Base-by-base conservation (phyloP, 2,113 vertebrate genomes). In the Opisthocomus hoazin region DNA sequence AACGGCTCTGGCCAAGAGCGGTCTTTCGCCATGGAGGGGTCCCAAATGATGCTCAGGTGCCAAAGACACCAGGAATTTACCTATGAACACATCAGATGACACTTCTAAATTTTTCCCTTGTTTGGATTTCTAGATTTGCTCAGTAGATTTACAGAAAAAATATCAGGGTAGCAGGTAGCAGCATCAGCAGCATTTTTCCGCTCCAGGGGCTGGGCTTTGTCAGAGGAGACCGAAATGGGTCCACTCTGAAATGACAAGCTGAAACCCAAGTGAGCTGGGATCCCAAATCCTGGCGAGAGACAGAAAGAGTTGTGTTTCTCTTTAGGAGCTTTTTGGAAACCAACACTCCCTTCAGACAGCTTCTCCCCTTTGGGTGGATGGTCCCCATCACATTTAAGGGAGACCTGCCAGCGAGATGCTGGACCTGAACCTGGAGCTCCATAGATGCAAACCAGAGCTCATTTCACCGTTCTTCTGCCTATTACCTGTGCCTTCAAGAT, bases 251-350 rank as follows among this genome's bases (percentile, higher is more conserved):
- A 73, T 15, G 10, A 70, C 5, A 46, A 69, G 23, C 20, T 23
- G 26, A 85, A 88, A 65, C 9, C 3, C 21, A 61, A 10, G 64
- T 0, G 6, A 41, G 17, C 13, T 61, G 29, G 24, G 50, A 69
- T 32, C 36, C 48, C 75, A 88, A 27, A 54, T 24, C 53, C 58
- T 6, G 37, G 41, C 24, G 57, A 73, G 65, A 80, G 36, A 37
- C 45, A 64, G 26, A 32, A 13, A 0, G 0, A 0, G 0, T 5
- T 41, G 11, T 56, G 24, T 9, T 79, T 43, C 43, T 34, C 53
- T 48, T 41, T 2, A 23, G 37, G 30, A 61, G 36, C 1, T 50
- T 69, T 93, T 46, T 12, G 24, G 12, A 69, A 77, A 21, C 19
- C 51, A 26, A 3, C 7, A 64, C 37, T 89, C 29, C 46, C 68